These are phyloP conservation scores for Cherax quadricarinatus DNA, from an alignment of 1,140 invertebrate species.

Conservation along the genomic window DNA sequence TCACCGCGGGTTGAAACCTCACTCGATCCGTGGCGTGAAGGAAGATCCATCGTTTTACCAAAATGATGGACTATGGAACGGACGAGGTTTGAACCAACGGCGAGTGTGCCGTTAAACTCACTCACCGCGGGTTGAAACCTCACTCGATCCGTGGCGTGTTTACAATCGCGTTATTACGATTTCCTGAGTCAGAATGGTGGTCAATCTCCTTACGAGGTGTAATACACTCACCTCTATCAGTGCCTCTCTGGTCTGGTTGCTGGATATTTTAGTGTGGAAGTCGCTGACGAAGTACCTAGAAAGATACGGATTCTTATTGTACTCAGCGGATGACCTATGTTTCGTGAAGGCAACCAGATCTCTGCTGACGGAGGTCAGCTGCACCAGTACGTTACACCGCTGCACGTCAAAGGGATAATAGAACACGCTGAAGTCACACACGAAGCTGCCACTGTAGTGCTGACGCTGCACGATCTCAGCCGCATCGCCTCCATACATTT, in stretches of 20 bases:
- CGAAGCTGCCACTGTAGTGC: slow-evolving; percentile 55
- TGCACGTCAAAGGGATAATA: slow-evolving; percentile 58
- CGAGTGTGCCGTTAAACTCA: no score
- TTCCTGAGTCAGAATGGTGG: no score
- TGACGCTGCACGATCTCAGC: slow-evolving; percentile 9
- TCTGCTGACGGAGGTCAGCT: slow-evolving; percentile 41
- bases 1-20: no score
- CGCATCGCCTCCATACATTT: slow-evolving; percentile 16
- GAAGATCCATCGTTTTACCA: no score
- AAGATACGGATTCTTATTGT: not conserved
- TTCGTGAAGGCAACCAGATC: not conserved
- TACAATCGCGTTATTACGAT: no score
- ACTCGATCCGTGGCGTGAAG: no score
- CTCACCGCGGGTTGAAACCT: no score
- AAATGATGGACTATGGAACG: no score
- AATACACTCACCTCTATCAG: no score
- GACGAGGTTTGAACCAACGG: no score
- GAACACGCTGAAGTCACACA: slow-evolving; percentile 50
- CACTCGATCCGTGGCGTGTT: no score
- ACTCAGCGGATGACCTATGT: not conserved
- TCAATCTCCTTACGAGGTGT: not conserved
- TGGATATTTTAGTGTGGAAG: slow-evolving; percentile 12
- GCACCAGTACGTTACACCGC: slow-evolving; percentile 41
- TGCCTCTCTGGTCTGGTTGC: no score
- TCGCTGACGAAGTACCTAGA: slow-evolving; percentile 7